Base-by-base conservation (phyloP, 2,113 vertebrate species). In the Apteryx owenii region DNA sequence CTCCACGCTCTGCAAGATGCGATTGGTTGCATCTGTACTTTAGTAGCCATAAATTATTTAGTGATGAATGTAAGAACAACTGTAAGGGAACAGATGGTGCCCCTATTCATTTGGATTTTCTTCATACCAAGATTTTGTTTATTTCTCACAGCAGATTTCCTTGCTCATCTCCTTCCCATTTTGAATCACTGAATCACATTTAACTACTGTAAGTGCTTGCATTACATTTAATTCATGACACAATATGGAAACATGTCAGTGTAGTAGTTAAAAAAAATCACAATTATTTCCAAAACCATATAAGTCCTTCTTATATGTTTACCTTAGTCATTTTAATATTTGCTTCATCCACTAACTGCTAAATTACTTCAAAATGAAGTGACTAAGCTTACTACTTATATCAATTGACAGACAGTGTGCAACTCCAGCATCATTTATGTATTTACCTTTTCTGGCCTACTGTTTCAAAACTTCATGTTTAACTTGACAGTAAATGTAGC, bases 31-130 rank as follows among this genome's bases (percentile, higher is more conserved):
- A 14, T 54, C 64, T 70, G 61, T 21, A 72, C 40, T 62, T 76
- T 51, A 29, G 90, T 48, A 68, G 22, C 26, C 72, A 36, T 5
- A 16, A 87, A 92, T 75, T 83, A 53, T 42, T 71, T 38, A 4
- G 70, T 71, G 83, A 68, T 31, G 61, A 68, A 61, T 48, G n/a
- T 10, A 44, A 42, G 60, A 91, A 89, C 56, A 78, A 79, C 81
- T 69, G 61, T 20, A 51, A n/a, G 12, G 80, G 62, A 91, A 6
- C 78, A 93, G 66, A 89, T 82, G 81, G 70, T 89, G 61, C 12
- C 73, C 46, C 28, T 72, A 10, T 23, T 90, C 0, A 0, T 72
- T 75, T 85, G 84, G 36, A 31, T 56, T 81, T 85, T 60, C 73
- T 72, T 89, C 46, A 46, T 71, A 40, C 33, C 31, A 62, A 66